Evolutionary conservation across 2,888 invertebrate species (phyloP).

Genomic region (Osmoderma eremita): DNA sequence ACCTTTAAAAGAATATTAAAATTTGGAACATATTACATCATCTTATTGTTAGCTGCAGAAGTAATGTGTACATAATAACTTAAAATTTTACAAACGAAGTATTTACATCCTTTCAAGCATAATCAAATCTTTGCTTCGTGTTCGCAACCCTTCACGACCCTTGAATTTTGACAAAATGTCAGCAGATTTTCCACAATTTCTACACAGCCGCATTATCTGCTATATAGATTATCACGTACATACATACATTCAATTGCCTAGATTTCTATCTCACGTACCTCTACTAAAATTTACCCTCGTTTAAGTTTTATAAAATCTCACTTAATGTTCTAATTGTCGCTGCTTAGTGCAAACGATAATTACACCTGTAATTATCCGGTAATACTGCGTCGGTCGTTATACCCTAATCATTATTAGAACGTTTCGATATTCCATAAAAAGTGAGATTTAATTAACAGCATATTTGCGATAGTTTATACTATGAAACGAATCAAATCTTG

Average conservation of each 20-base stretch:
- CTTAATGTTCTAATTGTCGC: conserved; percentile 42
- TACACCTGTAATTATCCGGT: conserved; percentile 41
- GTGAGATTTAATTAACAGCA: conserved; percentile 43
- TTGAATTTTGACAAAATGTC: no score
- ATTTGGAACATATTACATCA: no score
- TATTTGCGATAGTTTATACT: conserved; percentile 40
- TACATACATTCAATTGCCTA: conserved; percentile 16
- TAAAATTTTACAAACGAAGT: no score
- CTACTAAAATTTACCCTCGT: conserved; percentile 33
- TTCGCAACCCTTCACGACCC: no score
- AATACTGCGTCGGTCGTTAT: conserved; percentile 33
- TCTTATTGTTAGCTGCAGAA: no score
- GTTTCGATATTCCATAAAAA: conserved; percentile 42
- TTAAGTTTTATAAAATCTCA: conserved; percentile 36
- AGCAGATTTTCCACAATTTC: neutral
- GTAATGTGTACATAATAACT: no score
- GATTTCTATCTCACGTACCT: conserved; percentile 30
- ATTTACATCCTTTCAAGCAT: no score
- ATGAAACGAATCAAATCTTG: conserved; percentile 43
- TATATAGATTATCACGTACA: no score
- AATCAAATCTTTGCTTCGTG: no score
- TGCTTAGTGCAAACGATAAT: conserved; percentile 40
- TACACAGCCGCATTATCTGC: no score
- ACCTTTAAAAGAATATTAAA: no score
- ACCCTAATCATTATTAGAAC: conserved; percentile 43